These are phyloP conservation scores for Delia radicum DNA, from an alignment of 1,140 invertebrate species.

Conservation along the genomic window DNA sequence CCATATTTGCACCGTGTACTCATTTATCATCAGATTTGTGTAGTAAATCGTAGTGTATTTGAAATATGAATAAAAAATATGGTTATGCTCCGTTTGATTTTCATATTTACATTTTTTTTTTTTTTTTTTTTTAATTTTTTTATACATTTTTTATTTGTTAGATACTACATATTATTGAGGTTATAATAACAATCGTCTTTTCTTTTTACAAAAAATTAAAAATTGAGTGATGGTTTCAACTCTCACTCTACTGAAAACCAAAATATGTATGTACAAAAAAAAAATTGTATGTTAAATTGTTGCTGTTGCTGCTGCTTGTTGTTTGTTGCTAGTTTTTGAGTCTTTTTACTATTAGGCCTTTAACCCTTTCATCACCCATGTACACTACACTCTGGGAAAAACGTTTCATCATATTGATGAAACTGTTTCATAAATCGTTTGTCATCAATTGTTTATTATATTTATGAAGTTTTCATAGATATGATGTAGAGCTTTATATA, in stretches of 20 bases:
- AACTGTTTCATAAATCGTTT: too few species aligned
- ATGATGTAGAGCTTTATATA: too few species aligned
- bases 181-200: background rate
- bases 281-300: background rate
- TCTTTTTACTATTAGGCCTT: background rate
- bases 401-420: too few species aligned
- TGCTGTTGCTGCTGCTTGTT: background rate
- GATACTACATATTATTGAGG: background rate
- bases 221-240: conserved; percentile 1
- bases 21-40: too few species aligned
- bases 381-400: too few species aligned
- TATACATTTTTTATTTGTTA: too few species aligned
- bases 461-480: too few species aligned
- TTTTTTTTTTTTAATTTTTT: too few species aligned
- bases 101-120: background rate
- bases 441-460: too few species aligned
- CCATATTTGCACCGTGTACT: too few species aligned
- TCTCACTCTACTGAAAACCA: background rate
- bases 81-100: background rate
- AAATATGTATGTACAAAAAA: background rate
- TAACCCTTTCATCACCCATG: too few species aligned
- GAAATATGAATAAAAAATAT: background rate
- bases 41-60: too few species aligned
- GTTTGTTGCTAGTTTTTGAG: background rate
- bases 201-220: background rate